A percentile compares a stretch with the other conserved stretches of the same genome.
These are phyloP conservation scores for Mactra quadrangularis DNA, from an alignment of 1,140 invertebrate species.

Conservation along the genomic window DNA sequence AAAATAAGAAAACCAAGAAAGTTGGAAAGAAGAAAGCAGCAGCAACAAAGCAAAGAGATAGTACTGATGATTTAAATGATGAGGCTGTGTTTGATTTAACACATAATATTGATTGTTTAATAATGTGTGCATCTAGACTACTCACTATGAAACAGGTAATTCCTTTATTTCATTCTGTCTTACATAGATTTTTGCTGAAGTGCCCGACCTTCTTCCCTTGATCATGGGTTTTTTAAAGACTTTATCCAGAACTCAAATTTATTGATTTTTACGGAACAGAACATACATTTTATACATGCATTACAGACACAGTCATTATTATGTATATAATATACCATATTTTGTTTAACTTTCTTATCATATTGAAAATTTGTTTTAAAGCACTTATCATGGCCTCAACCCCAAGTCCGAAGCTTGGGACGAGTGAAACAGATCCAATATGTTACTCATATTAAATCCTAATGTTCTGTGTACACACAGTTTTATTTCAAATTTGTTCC, in stretches of 20 bases:
- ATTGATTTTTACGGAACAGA: not conserved
- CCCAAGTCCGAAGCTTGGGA: too few species aligned
- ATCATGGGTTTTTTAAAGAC: too few species aligned
- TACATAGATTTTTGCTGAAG: not conserved
- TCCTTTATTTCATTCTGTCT: not conserved
- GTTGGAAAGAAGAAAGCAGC: not conserved
- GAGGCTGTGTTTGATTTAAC: constrained; percentile 11
- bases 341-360: too few species aligned
- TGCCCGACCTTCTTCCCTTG: too few species aligned
- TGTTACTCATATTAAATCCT: too few species aligned
- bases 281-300: not conserved
- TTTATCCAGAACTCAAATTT: not conserved
- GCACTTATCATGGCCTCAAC: too few species aligned
- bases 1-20: not conserved
- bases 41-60: not conserved
- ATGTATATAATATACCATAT: too few species aligned
- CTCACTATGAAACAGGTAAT: constrained; percentile 48
- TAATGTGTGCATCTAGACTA: constrained; percentile 32
- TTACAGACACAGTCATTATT: too few species aligned
- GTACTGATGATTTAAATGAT: not conserved
- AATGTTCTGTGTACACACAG: too few species aligned
- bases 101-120: constrained; percentile 38
- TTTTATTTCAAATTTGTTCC: too few species aligned
- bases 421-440: too few species aligned
- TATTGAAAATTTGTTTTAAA: too few species aligned